Conservation (phyloP, 2,888 invertebrate species). For the Corbicula japonica region DNA sequence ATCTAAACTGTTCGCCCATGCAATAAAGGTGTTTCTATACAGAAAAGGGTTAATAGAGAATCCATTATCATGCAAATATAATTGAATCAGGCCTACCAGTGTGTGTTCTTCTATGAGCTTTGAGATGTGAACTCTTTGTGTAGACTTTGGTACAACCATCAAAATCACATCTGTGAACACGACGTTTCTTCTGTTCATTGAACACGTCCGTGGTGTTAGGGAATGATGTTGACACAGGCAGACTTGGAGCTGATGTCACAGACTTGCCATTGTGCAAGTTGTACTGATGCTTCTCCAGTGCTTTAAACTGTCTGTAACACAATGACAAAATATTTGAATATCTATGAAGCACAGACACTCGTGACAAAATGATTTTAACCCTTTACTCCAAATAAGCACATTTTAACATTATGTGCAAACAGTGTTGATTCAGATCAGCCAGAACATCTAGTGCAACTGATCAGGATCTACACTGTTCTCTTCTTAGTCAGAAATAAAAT, state of each 20-base stretch:
- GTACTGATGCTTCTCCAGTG: constrained; percentile 55
- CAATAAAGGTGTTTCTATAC: too few relatives aligned
- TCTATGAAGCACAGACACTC: background rate
- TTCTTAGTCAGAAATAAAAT: too few relatives aligned
- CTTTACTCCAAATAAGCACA: too few relatives aligned
- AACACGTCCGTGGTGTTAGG: constrained; percentile 62
- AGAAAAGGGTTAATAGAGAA: too few relatives aligned
- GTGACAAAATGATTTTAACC: too few relatives aligned
- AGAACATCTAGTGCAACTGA: too few relatives aligned
- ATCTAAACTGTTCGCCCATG: too few relatives aligned
- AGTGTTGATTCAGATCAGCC: too few relatives aligned
- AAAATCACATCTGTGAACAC: constrained; percentile 84
- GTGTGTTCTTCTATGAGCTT: constrained; percentile 89
- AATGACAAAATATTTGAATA: background rate
- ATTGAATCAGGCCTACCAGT: too few relatives aligned
- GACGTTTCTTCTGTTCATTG: constrained; percentile 75
- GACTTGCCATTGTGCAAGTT: constrained; percentile 31
- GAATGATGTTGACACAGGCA: constrained; percentile 49
- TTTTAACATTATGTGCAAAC: too few relatives aligned
- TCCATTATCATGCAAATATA: too few relatives aligned
- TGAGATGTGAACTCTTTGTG: constrained; percentile 89
- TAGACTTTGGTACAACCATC: constrained; percentile 89
- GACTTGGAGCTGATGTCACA: constrained; percentile 22
- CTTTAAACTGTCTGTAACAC: constrained; percentile 67
- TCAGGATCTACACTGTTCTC: too few relatives aligned